Evolutionary conservation across 30 jellyfish, hydroid and myxozoan species (phyloP).

Genomic region (Catostylus mosaicus): DNA sequence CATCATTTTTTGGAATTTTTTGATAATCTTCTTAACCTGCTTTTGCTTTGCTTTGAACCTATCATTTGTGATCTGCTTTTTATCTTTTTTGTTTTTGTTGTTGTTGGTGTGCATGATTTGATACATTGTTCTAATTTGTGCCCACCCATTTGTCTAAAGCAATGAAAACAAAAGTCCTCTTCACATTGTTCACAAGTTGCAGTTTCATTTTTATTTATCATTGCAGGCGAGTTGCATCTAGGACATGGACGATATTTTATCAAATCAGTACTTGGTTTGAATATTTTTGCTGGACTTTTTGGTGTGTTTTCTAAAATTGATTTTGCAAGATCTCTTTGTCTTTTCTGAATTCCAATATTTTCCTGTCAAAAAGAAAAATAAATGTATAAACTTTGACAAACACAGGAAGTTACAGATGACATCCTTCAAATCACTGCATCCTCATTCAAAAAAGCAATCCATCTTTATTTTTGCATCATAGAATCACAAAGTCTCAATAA

Average conservation of each 20-base stretch:
- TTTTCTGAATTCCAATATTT: conserved; percentile 54
- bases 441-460: too few relatives aligned
- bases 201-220: conserved; percentile 3
- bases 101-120: neutral
- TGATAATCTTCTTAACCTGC: conserved; percentile 53
- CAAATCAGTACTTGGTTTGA: conserved; percentile 5
- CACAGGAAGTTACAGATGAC: neutral
- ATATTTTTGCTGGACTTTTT: conserved; percentile 37
- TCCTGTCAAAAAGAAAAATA: conserved; percentile 34
- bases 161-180: conserved; percentile 41
- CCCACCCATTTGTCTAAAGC: conserved; percentile 33
- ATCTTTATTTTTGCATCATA: too few relatives aligned
- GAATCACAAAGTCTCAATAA: too few relatives aligned
- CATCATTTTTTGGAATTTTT: neutral
- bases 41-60: conserved; percentile 51
- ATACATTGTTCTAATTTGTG: conserved; percentile 17
- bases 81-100: conserved; percentile 10
- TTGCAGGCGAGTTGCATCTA: conserved; percentile 60
- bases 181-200: conserved; percentile 29
- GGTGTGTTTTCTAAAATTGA: conserved; percentile 52
- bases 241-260: conserved; percentile 56
- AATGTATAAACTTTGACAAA: neutral
- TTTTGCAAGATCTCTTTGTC: conserved; percentile 32
- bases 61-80: neutral
- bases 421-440: too few relatives aligned